These are phyloP conservation scores for Luperina testacea DNA, from an alignment of 2,888 invertebrate genomes.

Conservation along the genomic window DNA sequence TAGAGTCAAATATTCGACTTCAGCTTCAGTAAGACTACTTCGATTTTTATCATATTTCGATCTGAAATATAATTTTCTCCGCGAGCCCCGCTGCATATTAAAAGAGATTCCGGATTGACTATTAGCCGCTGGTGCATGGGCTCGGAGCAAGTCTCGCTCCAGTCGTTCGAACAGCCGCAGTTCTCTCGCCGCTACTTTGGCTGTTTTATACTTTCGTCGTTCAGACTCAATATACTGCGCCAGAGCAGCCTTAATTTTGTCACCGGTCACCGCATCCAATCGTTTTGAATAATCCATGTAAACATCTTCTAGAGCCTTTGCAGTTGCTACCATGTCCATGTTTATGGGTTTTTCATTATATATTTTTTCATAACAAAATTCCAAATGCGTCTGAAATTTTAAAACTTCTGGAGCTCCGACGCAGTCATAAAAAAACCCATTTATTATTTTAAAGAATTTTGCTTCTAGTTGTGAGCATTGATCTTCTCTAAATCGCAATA, in stretches of 20 bases:
- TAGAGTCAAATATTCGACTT: constrained; percentile 80
- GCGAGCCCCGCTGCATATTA: constrained; percentile 22
- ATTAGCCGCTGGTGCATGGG: constrained; percentile 75
- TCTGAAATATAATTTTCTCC: constrained; percentile 50
- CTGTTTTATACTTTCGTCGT: constrained; percentile 85
- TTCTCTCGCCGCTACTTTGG: constrained; percentile 90
- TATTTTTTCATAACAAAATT: constrained; percentile 91
- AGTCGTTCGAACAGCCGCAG: constrained; percentile 87
- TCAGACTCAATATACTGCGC: constrained; percentile 88
- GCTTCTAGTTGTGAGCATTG: constrained; percentile 87
- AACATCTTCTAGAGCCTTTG: constrained; percentile 90
- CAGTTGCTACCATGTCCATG: constrained; percentile 88
- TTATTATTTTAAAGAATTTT: constrained; percentile 89
- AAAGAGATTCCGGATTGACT: constrained; percentile 25
- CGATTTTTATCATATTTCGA: constrained; percentile 51
- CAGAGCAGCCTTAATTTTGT: constrained; percentile 88
- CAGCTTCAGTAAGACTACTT: constrained; percentile 74
- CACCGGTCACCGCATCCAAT: constrained; percentile 89
- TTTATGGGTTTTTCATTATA: constrained; percentile 90
- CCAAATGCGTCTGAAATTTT: constrained; percentile 90
- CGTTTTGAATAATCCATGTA: constrained; percentile 87
- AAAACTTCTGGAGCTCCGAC: constrained; percentile 90
- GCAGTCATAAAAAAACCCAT: constrained; percentile 89
- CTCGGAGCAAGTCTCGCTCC: constrained; percentile 83
- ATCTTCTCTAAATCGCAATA: constrained; percentile 85